These are phyloP conservation scores for Lepidostoma basale DNA, from an alignment of 1,140 invertebrate species.

Conservation along the genomic window DNA sequence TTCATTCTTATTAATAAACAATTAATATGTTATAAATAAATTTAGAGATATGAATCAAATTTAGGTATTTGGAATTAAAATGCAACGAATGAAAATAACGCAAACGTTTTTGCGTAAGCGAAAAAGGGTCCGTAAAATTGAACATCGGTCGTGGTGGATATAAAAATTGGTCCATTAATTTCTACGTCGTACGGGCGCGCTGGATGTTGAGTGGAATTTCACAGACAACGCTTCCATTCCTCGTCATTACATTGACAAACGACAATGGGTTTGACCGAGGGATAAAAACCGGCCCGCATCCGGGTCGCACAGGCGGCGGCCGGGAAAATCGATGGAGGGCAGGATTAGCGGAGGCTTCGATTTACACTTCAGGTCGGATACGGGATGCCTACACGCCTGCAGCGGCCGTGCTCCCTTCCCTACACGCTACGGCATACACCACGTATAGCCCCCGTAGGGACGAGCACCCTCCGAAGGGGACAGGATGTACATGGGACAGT, in stretches of 20 bases:
- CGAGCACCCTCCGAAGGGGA: neutral
- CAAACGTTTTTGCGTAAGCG: too few species aligned
- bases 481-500: too few species aligned
- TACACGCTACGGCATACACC: too few species aligned
- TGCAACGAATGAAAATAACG: too few species aligned
- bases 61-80: too few species aligned
- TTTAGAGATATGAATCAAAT: too few species aligned
- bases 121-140: too few species aligned
- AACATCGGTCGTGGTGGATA: neutral
- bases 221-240: constrained; percentile 27
- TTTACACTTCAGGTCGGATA: constrained; percentile 15
- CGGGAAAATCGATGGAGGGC: constrained; percentile 29
- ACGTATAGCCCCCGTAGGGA: too few species aligned
- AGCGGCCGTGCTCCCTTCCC: constrained; percentile 7
- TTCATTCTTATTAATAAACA: too few species aligned
- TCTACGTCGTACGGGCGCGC: neutral
- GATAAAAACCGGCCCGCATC: constrained; percentile 25
- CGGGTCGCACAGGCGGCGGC: constrained; percentile 26
- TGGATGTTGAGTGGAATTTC: neutral
- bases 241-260: constrained; percentile 39
- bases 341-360: constrained; percentile 25
- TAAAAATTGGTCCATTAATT: neutral
- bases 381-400: constrained; percentile 1
- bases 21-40: too few species aligned
- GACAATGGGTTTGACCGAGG: constrained; percentile 26